Evolutionary conservation across 2,888 invertebrate species (phyloP), one percentile per base, ranked within the genome.

Genomic region (Blastobasis adustella): DNA sequence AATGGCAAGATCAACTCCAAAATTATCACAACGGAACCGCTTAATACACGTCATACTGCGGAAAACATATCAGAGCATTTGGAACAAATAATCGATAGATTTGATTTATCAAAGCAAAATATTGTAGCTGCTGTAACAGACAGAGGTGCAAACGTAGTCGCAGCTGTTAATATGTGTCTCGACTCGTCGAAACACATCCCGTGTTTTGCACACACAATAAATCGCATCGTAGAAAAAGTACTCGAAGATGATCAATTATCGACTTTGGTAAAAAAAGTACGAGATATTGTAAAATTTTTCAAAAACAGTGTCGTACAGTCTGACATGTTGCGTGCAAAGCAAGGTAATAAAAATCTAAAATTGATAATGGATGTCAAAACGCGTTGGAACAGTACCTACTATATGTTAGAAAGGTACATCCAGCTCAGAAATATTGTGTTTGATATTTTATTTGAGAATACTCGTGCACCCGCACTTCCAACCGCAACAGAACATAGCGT

Each of bases 321-420:
- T 49, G 57, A 53, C 47, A 54, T 46, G 44, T 52, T 56, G 46
- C 44, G 56, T 46, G 51, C 52, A 54, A 53, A 54, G 47, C 56
- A 57, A 57, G 52, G 49, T 9, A 46, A 47, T 55, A 43, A 50
- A 52, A 54, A 53, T 53, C 49, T 53, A 38, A 59, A 59, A 53
- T 57, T 57, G 53, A 55, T 59, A 45, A 56, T 58, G 52, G 58
- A 58, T 10, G 54, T 58, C 1, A 56, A 59, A 45, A 56, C 56
- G 52, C 54, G 53, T 6, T 59, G 54, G 55, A 57, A 59, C 56
- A 55, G 57, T 0, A 50, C 52, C 46, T 57, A 52, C 50, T 57
- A 57, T 51, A 55, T 58, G 58, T 47, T 58, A 6, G 51, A 54
- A 52, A 54, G 56, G 46, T 56, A 56, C 41, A 51, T 55, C 36